These are phyloP conservation scores for Lasioglossum zephyrum DNA, from an alignment of 2,888 invertebrate genomes.

Conservation along the genomic window DNA sequence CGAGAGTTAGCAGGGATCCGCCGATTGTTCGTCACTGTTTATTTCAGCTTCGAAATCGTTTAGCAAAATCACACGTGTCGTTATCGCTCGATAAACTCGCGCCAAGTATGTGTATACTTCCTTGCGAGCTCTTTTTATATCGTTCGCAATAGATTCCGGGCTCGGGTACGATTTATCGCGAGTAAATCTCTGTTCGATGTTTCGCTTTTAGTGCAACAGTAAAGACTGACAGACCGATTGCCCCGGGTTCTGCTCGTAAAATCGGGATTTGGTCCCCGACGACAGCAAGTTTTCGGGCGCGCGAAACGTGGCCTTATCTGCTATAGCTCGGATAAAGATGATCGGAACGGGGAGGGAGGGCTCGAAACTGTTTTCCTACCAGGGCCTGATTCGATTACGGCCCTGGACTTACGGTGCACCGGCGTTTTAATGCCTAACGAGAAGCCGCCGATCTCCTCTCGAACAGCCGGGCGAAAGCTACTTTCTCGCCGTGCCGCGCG, in stretches of 20 bases:
- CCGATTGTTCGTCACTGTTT: background rate
- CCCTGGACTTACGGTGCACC: conserved; percentile 55
- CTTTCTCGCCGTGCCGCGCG: conserved; percentile 73
- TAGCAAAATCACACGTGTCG: conserved; percentile 4
- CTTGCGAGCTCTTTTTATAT: background rate
- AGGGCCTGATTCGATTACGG: conserved; percentile 50
- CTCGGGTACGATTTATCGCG: conserved; percentile 9
- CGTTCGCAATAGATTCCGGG: background rate
- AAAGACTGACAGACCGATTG: conserved; percentile 26
- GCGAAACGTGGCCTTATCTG: background rate
- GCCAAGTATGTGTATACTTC: background rate
- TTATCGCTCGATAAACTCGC: conserved; percentile 14
- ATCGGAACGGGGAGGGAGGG: background rate
- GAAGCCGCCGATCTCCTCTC: conserved; percentile 70
- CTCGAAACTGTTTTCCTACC: background rate
- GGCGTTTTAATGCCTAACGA: conserved; percentile 64
- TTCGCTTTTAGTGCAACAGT: conserved; percentile 24
- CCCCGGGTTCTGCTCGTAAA: conserved; percentile 10
- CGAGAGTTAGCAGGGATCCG: background rate
- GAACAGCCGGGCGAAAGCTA: conserved; percentile 74
- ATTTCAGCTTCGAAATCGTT: background rate
- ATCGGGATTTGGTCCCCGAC: background rate
- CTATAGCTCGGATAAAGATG: background rate
- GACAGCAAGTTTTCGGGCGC: background rate
- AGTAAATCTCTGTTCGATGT: conserved; percentile 13